phyloP scores from a whole-genome alignment of 2,888 invertebrate genomes.

The Malthinus seriepunctatus region DNA sequence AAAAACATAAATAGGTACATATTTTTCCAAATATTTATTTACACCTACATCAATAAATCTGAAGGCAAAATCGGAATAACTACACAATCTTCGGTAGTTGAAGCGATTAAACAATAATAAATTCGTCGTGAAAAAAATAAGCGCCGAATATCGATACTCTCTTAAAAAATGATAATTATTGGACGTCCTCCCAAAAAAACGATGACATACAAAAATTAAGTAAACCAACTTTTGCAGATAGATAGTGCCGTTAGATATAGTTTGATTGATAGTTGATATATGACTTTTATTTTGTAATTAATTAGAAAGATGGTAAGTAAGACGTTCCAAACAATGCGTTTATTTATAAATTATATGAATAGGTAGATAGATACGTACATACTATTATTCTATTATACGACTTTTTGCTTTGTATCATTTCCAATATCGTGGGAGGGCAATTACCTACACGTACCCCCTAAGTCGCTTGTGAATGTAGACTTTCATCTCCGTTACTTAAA shows the following conservation, averaged over 20 bases:
- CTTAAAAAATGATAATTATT: not conserved
- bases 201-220: slow-evolving; percentile 15
- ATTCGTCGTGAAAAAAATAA: not conserved
- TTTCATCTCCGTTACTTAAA: no score
- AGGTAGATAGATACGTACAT: no score
- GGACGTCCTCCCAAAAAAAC: slow-evolving; percentile 3
- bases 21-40: no score
- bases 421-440: no score
- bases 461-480: no score
- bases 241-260: slow-evolving; percentile 11
- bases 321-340: slow-evolving; percentile 3
- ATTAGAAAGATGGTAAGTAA: slow-evolving; percentile 4
- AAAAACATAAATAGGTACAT: no score
- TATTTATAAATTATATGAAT: not conserved
- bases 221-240: slow-evolving; percentile 8
- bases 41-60: no score
- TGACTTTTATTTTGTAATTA: slow-evolving; percentile 1
- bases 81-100: no score
- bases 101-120: not conserved
- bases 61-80: no score
- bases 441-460: no score
- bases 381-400: no score
- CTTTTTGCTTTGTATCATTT: no score
- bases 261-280: slow-evolving; percentile 9
- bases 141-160: slow-evolving; percentile 5